A percentile compares a stretch with the other conserved stretches of the same genome.
Conservation (phyloP, 2,113 vertebrate genomes). For the Brienomyrus longianalis region DNA sequence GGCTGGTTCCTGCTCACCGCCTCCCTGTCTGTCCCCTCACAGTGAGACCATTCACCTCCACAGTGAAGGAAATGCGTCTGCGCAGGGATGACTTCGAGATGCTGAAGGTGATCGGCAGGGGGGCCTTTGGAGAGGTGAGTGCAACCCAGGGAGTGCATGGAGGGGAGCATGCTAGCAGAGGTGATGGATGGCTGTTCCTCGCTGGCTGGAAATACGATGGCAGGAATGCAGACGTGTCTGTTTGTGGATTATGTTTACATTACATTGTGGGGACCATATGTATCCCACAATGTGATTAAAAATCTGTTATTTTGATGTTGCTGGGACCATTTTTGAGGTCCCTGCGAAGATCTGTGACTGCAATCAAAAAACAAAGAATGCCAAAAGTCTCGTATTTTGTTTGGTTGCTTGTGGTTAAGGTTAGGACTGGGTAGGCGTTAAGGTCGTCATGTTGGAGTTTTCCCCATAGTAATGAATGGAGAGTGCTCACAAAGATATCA, state of each 20-base stretch:
- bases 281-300: no score
- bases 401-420: no score
- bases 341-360: no score
- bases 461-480: no score
- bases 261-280: no score
- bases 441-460: no score
- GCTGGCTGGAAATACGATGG: background rate
- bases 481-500: no score
- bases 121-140: conserved; percentile 66
- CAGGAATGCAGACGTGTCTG: background rate
- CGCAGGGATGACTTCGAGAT: conserved; percentile 68
- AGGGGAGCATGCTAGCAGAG: background rate
- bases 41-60: conserved; percentile 52
- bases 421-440: no score
- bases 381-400: background rate
- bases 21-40: conserved; percentile 20
- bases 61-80: conserved; percentile 55
- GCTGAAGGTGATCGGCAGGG: conserved; percentile 68
- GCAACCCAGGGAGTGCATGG: background rate
- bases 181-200: background rate
- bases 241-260: no score
- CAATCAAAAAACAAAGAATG: no score
- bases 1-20: background rate
- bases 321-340: no score
- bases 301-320: no score